phyloP scores from a whole-genome alignment of 2,888 invertebrate genomes.

The Tiliacea citrago region DNA sequence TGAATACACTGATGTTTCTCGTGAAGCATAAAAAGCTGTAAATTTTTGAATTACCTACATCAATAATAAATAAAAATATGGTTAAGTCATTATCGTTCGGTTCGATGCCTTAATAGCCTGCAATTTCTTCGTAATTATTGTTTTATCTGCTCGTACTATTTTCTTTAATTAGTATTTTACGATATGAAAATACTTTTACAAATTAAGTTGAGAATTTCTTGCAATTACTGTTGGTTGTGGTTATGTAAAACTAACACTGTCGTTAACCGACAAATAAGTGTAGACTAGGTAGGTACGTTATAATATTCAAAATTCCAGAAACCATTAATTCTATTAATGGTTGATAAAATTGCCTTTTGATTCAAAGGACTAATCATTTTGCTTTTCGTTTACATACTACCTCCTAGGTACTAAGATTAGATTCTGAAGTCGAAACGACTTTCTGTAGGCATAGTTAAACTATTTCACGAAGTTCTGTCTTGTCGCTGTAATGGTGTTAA shows the following conservation, averaged over 20 bases:
- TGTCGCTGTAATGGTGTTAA: too few relatives aligned
- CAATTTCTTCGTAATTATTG: slow-evolving; percentile 24
- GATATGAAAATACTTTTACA: background rate
- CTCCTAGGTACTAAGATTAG: background rate
- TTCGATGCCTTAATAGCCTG: slow-evolving; percentile 6
- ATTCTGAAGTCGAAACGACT: background rate
- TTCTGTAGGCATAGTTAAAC: background rate
- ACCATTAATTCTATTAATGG: background rate
- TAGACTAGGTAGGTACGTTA: background rate
- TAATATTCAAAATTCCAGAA: background rate
- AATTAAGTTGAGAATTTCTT: background rate
- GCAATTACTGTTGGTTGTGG: background rate
- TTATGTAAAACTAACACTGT: background rate
- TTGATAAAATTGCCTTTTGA: background rate
- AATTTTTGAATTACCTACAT: slow-evolving; percentile 23
- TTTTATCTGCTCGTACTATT: background rate
- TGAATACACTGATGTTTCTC: background rate
- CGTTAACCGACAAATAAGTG: background rate
- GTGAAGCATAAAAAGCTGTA: slow-evolving; percentile 2
- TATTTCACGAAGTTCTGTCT: background rate
- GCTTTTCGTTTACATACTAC: background rate
- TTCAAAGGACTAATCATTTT: background rate
- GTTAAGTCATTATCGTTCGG: slow-evolving; percentile 16
- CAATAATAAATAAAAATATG: slow-evolving; percentile 24
- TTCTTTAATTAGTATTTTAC: background rate